These are phyloP conservation scores for Tanypteryx hageni DNA, from an alignment of 2,888 invertebrate genomes.

Conservation along the genomic window DNA sequence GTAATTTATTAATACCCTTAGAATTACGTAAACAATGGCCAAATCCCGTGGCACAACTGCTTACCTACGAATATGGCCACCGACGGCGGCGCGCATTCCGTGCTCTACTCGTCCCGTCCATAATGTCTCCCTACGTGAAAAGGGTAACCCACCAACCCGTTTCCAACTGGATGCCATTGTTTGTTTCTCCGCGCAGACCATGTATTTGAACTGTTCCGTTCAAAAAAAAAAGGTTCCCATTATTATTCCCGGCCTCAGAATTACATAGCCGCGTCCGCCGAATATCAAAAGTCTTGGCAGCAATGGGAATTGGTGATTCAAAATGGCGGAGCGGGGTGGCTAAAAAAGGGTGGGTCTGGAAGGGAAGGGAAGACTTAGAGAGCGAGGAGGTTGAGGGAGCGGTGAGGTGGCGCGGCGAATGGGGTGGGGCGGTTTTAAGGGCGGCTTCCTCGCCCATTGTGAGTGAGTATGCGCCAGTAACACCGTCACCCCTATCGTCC, in stretches of 20 bases:
- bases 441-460: background rate
- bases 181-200: conserved; percentile 40
- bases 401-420: too few species aligned
- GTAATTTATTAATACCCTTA: background rate
- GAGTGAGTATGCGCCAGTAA: conserved; percentile 35
- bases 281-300: conserved; percentile 28
- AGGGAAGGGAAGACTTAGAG: background rate
- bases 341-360: background rate
- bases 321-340: conserved; percentile 6
- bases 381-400: conserved; percentile 5
- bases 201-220: conserved; percentile 55
- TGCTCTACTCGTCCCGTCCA: background rate
- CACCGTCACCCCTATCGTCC: conserved; percentile 48
- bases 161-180: conserved; percentile 51
- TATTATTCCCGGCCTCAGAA: conserved; percentile 55
- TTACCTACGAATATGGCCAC: background rate
- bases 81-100: background rate
- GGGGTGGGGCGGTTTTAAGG: background rate
- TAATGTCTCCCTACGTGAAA: background rate
- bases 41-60: background rate
- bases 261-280: conserved; percentile 45
- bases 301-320: conserved; percentile 48
- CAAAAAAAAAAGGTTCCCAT: conserved; percentile 35
- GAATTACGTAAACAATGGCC: conserved; percentile 1
- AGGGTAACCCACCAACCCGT: conserved; percentile 52